These are phyloP conservation scores for Alosa sapidissima DNA, from an alignment of 2,797 vertebrate species.

Conservation along the genomic window DNA sequence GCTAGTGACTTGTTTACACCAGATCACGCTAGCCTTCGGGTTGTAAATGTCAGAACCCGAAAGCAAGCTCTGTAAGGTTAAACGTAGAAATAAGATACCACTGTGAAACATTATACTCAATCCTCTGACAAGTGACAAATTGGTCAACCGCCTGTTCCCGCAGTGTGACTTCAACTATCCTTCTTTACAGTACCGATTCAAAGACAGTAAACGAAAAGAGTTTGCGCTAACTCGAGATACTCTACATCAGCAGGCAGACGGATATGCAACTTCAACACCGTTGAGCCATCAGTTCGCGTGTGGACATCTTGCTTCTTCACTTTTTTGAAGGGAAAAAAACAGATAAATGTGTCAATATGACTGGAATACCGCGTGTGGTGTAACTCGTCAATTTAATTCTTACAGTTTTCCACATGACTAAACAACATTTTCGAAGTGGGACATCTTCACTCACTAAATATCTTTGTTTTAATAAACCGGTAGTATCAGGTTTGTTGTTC, in stretches of 20 bases:
- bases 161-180: not conserved
- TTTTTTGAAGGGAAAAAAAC: not conserved
- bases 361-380: not conserved
- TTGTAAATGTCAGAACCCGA: not conserved
- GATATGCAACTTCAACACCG: not conserved
- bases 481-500: constrained; percentile 61
- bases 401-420: not conserved
- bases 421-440: not conserved
- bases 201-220: not conserved
- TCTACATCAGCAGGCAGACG: not conserved
- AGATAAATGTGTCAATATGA: not conserved
- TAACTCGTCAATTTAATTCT: not conserved
- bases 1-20: constrained; percentile 32
- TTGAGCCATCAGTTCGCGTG: not conserved
- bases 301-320: not conserved
- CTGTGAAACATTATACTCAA: constrained; percentile 3
- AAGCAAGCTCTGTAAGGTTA: constrained; percentile 7
- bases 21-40: not conserved
- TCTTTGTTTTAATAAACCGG: constrained; percentile 31
- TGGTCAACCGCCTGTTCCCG: constrained; percentile 10
- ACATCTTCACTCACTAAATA: not conserved
- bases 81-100: not conserved
- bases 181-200: not conserved
- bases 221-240: not conserved
- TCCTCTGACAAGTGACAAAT: constrained; percentile 17